Base-by-base conservation (phyloP, 1,140 invertebrate genomes). In the Nephila pilipes region DNA sequence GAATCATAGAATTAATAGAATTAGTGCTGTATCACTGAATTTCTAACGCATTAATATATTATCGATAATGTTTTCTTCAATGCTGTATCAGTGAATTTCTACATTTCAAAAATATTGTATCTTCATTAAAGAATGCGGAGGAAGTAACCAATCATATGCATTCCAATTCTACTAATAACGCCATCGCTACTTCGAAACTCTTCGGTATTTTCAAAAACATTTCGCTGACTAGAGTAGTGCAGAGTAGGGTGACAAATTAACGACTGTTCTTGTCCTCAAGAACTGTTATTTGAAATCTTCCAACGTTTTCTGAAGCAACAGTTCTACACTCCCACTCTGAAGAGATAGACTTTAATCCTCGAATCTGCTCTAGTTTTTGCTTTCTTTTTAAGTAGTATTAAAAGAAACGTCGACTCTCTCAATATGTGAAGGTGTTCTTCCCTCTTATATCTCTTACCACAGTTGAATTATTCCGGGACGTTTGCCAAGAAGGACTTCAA, bases 401-500 rank as follows among this genome's bases (percentile, higher is more conserved):
- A 69, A 18, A 36, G 75, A 10, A 80, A 54, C 80, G 20, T n/a
- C 36, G 46, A 54, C 36, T 81, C 80, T 38, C 20, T 14, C 38
- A n/a, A 81, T 81, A 81, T 25, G 2, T 25, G 36, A 29, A 81
- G 46, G 38, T 55, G 80, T n/a, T 22, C 20, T 22, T 16, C 12
- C 38, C 22, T 2, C 80, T 54, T 81, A 46, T 81, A 6, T 81
- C 20, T 81, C 38, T 46, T 38, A 55, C 80, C n/a, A 29, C 46
- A 75, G 65, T 75, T 29, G 36, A 25, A 81, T 54, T 81, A 81
- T 55, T 81, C 46, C 46, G 80, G 80, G 80, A 38, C 10, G 36
- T 22, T 20, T 12, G 36, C 46, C 80, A 81, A 54, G 36, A 81
- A 81, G 5, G 80, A 54, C 22, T 55, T 81, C 80, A 54, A 46